Percentiles rank a stretch among this genome's conserved stretches.
phyloP scores from a whole-genome alignment of 1,140 invertebrate genomes.

The Theocolax elegans region DNA sequence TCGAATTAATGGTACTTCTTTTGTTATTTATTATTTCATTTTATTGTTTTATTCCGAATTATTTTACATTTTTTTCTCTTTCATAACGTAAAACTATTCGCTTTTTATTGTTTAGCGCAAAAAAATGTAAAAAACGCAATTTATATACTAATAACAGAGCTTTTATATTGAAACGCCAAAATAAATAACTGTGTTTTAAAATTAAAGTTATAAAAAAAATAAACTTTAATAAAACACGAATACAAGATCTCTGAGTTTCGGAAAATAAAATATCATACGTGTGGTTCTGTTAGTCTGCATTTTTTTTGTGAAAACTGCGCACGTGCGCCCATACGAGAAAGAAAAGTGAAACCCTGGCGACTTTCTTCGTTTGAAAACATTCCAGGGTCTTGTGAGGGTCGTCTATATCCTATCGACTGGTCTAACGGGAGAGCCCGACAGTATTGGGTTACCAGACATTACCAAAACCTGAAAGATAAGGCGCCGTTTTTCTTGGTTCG shows the following conservation, averaged over 20 bases:
- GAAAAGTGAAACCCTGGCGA: conserved; percentile 25
- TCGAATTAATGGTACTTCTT: no score
- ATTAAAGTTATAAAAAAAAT: not conserved
- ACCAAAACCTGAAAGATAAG: conserved; percentile 29
- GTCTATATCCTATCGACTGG: conserved; percentile 3
- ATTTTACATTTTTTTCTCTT: no score
- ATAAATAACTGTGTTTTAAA: no score
- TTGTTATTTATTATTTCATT: no score
- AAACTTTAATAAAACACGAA: not conserved
- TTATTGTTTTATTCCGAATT: no score
- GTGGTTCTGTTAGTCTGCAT: not conserved
- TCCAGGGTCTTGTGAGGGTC: not conserved
- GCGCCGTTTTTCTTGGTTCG: not conserved
- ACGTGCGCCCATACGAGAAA: not conserved
- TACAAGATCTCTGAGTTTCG: not conserved
- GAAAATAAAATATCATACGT: not conserved
- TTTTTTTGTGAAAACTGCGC: no score
- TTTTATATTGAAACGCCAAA: no score
- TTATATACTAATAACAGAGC: no score
- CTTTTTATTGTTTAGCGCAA: no score
- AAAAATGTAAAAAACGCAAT: no score
- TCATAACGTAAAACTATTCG: no score
- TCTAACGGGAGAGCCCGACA: not conserved
- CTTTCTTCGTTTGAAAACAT: conserved; percentile 2
- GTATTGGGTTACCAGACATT: conserved; percentile 33